Evolutionary conservation across 2,888 invertebrate genomes (phyloP).

Genomic region (Macropis europaea): DNA sequence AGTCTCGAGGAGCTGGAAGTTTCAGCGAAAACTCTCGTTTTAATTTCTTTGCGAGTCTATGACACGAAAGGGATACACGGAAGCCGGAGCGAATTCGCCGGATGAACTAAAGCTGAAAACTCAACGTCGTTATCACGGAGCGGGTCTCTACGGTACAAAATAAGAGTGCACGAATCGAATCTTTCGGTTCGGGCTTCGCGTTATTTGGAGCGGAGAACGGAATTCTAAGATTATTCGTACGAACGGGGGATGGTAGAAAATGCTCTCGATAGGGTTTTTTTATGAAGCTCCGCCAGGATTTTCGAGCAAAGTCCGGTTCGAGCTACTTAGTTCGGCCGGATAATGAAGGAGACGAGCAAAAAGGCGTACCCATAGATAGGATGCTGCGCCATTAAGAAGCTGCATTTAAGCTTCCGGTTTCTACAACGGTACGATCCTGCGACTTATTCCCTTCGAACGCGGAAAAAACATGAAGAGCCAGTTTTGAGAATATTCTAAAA

Average conservation of each 20-base stretch:
- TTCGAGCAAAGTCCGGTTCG: conserved; percentile 5
- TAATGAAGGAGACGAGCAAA: conserved; percentile 6
- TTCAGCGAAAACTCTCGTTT: neutral
- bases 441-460: conserved; percentile 12
- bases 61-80: neutral
- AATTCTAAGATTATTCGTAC: neutral
- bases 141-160: no score
- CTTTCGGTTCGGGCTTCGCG: neutral
- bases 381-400: conserved; percentile 28
- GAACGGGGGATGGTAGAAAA: conserved; percentile 1
- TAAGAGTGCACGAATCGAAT: conserved; percentile 10
- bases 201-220: neutral
- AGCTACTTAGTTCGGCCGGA: neutral
- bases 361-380: conserved; percentile 3
- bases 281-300: conserved; percentile 9
- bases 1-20: neutral
- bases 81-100: neutral
- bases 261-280: neutral
- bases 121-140: neutral
- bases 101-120: conserved; percentile 2
- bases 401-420: conserved; percentile 12
- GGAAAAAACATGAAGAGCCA: neutral
- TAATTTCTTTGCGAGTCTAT: neutral
- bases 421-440: conserved; percentile 15
- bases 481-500: no score